phyloP scores from a whole-genome alignment of 2,113 vertebrate genomes.

The Sitta europaea region DNA sequence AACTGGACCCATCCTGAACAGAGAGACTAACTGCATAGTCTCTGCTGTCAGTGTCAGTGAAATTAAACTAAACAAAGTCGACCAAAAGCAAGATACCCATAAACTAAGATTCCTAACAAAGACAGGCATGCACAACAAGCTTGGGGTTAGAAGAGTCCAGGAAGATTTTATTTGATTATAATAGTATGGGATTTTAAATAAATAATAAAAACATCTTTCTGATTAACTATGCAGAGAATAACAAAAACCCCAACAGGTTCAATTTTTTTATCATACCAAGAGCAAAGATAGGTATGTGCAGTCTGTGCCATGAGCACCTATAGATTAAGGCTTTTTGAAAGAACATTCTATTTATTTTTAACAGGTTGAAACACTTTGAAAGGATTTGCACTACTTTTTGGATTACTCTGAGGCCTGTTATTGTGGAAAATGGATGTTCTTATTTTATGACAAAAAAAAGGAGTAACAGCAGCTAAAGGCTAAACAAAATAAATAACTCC shows the following conservation, averaged over 20 bases:
- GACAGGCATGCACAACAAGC: accelerated
- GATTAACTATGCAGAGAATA: not conserved
- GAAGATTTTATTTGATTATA: not conserved
- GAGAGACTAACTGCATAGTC: not conserved
- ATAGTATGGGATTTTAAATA: not conserved
- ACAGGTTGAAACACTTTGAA: not conserved
- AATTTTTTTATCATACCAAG: not conserved
- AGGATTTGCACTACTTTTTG: not conserved
- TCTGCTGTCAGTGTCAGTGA: not conserved
- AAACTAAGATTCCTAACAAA: not conserved
- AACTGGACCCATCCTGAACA: not conserved
- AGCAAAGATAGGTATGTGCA: not conserved
- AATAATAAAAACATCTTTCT: not conserved
- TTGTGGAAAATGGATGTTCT: not conserved
- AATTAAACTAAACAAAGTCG: not conserved
- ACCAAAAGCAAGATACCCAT: not conserved
- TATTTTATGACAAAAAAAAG: not conserved
- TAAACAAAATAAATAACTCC: not conserved
- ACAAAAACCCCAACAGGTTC: not conserved
- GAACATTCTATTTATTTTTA: not conserved
- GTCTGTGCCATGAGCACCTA: not conserved
- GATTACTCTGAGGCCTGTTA: not conserved
- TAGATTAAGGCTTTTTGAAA: not conserved
- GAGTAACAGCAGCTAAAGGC: not conserved
- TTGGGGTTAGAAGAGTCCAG: not conserved